Conservation (phyloP, 37 sponge, comb jelly and placozoan species). For the Chondrilla cf. caribensis region DNA sequence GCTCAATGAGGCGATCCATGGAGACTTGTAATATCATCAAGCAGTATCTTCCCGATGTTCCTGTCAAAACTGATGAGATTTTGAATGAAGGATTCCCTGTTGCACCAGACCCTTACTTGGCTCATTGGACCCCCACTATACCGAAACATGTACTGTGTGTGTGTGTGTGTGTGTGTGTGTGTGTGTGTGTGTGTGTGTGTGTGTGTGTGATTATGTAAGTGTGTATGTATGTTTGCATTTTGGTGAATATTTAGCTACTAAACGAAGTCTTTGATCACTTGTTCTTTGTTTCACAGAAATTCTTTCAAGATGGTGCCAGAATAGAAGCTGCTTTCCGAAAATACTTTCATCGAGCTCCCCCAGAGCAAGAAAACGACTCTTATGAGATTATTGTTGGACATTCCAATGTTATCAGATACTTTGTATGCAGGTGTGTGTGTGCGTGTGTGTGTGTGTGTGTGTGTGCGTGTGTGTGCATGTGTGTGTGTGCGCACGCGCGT, state of each 20-base stretch:
- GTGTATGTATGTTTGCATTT: not conserved
- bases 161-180: not conserved
- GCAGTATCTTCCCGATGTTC: slow-evolving; percentile 55
- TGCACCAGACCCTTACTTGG: slow-evolving; percentile 64
- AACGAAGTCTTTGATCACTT: too few relatives aligned
- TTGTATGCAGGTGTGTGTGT: slow-evolving; percentile 83
- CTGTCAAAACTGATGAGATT: slow-evolving; percentile 68
- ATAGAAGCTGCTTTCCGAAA: slow-evolving; percentile 93
- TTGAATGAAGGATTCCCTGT: slow-evolving; percentile 88
- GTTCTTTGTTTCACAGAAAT: too few relatives aligned
- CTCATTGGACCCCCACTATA: not conserved
- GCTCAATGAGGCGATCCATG: slow-evolving; percentile 78
- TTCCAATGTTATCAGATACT: slow-evolving; percentile 95
- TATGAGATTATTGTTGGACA: slow-evolving; percentile 89
- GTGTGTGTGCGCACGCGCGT: not conserved
- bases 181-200: not conserved
- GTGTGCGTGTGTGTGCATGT: slow-evolving; percentile 10
- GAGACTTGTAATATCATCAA: slow-evolving; percentile 71
- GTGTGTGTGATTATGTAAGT: not conserved
- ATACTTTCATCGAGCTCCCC: slow-evolving; percentile 86
- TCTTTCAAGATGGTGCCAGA: slow-evolving; percentile 86
- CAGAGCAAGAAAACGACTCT: slow-evolving; percentile 76
- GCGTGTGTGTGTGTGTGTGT: not conserved
- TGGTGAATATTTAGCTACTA: not conserved
- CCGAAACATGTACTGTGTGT: slow-evolving; percentile 26